A percentile compares a stretch with the other conserved stretches of the same genome.
Evolutionary conservation across 2,888 invertebrate genomes (phyloP).

Genomic region (Steinernema scapterisci): DNA sequence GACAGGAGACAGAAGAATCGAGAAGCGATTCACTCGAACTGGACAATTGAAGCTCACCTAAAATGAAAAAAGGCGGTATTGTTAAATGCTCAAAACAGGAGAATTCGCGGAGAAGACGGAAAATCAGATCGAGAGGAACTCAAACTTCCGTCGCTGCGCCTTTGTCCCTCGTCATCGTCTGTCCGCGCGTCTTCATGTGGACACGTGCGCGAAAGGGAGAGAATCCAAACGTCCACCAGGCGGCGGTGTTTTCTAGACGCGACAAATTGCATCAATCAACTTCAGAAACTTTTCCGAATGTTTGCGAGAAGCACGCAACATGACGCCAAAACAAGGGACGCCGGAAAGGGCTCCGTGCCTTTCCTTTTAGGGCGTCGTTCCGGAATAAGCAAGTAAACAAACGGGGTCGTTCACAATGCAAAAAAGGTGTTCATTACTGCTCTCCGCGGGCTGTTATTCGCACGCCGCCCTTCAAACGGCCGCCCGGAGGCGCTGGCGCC

Average conservation of each 20-base stretch:
- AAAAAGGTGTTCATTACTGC: conserved; percentile 10
- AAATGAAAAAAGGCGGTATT: too few relatives aligned
- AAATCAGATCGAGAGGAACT: background rate
- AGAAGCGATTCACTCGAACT: too few relatives aligned
- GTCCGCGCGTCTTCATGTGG: background rate
- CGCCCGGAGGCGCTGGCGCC: too few relatives aligned
- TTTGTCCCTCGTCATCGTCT: conserved; percentile 4
- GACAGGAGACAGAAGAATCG: too few relatives aligned
- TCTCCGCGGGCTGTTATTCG: background rate
- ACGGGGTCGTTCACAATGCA: background rate
- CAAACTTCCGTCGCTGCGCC: background rate
- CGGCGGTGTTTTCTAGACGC: background rate
- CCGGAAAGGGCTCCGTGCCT: too few relatives aligned
- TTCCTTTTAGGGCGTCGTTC: too few relatives aligned
- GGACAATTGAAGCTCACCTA: too few relatives aligned
- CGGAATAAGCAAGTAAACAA: background rate
- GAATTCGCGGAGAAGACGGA: background rate
- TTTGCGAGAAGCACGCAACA: background rate
- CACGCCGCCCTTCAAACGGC: background rate
- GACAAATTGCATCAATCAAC: conserved; percentile 1
- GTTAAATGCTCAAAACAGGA: conserved; percentile 3
- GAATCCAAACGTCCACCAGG: background rate
- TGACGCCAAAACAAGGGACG: background rate
- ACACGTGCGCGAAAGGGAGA: too few relatives aligned
- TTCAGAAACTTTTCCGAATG: conserved; percentile 5